Percentiles rank a stretch among this genome's conserved stretches.
Evolutionary conservation across 2,113 vertebrate species (phyloP).

Genomic region (Nipponia nippon): DNA sequence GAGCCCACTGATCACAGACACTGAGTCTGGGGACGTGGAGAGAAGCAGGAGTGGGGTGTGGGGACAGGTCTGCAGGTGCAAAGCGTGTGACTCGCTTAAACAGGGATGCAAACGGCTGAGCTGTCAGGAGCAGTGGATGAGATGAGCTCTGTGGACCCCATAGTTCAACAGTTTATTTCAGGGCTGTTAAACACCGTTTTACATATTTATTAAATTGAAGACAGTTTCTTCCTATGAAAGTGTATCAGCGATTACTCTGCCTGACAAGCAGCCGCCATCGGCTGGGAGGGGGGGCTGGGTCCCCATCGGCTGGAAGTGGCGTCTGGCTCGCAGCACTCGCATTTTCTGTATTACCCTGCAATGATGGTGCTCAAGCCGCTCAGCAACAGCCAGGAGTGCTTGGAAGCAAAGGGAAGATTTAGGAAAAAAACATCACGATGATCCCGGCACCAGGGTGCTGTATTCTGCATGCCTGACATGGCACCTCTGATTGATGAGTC

Average conservation of each 20-base stretch:
- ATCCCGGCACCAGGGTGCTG: slow-evolving; percentile 1
- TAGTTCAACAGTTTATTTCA: neutral
- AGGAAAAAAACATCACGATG: neutral
- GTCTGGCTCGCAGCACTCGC: neutral
- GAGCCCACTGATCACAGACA: neutral
- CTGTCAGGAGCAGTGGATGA: rapidly evolving
- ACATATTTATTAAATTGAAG: neutral
- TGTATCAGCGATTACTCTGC: neutral
- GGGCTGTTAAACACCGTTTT: neutral
- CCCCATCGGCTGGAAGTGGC: neutral
- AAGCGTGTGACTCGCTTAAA: rapidly evolving
- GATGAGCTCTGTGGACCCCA: neutral
- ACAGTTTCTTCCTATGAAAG: neutral
- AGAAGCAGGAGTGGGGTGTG: rapidly evolving
- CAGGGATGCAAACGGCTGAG: rapidly evolving
- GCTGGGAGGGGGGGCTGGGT: too few relatives aligned
- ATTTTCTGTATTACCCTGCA: neutral
- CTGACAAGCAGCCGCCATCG: neutral
- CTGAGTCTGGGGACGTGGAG: rapidly evolving
- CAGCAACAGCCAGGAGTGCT: neutral
- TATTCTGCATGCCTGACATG: neutral
- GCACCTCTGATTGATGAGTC: slow-evolving; percentile 69
- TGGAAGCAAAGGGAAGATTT: neutral
- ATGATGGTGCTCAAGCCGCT: neutral
- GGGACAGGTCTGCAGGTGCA: neutral